Percentiles rank a stretch among this genome's conserved stretches.
Evolutionary conservation across 37 sponge, comb jelly and placozoan species (phyloP).

Genomic region (Eunapius fragilis): DNA sequence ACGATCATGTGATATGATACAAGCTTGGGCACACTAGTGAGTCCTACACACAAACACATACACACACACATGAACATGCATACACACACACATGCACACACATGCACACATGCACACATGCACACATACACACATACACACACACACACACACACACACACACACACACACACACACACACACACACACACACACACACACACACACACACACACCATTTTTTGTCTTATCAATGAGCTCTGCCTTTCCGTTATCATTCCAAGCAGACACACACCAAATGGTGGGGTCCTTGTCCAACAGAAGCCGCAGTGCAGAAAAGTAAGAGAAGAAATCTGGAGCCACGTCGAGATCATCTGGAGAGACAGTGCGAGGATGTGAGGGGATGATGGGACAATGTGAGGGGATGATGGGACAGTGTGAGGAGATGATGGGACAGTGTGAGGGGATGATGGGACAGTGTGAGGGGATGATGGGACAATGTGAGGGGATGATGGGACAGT

Average conservation of each 20-base stretch:
- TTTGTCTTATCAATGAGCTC: conserved; percentile 27
- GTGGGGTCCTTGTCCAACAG: conserved; percentile 78
- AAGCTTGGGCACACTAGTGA: neutral
- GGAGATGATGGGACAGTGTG: too few species aligned
- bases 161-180: neutral
- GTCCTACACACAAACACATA: too few species aligned
- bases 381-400: too few species aligned
- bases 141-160: neutral
- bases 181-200: too few species aligned
- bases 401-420: too few species aligned
- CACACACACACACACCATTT: conserved; percentile 34
- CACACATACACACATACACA: conserved; percentile 10
- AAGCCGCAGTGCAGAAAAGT: conserved; percentile 56
- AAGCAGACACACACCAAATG: conserved; percentile 94
- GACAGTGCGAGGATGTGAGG: neutral
- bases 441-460: too few species aligned
- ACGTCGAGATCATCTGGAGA: conserved; percentile 87
- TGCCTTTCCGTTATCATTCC: conserved; percentile 94
- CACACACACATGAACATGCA: neutral
- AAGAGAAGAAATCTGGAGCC: conserved; percentile 85
- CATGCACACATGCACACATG: too few species aligned
- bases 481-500: too few species aligned
- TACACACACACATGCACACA: neutral
- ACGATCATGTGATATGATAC: neutral
- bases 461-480: too few species aligned